Percentiles rank a stretch among this genome's conserved stretches.
phyloP scores from a whole-genome alignment of 2,888 invertebrate genomes.

The Parasteatoda lunata region DNA sequence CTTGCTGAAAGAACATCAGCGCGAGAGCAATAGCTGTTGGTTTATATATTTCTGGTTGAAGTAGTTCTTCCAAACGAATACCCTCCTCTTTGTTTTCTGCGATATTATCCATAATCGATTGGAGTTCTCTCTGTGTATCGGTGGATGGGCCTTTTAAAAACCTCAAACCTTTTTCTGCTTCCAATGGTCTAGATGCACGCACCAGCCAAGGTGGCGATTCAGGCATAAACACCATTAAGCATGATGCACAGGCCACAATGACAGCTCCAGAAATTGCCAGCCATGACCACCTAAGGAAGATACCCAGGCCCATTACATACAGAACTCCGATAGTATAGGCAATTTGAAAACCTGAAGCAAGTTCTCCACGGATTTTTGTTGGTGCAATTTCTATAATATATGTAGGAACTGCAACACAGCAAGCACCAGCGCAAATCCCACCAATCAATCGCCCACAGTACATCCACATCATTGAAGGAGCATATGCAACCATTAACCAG shows the following conservation, averaged over 20 bases:
- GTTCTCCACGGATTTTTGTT: slow-evolving; percentile 55
- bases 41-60: slow-evolving; percentile 71
- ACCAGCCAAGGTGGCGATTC: slow-evolving; percentile 69
- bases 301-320: slow-evolving; percentile 51
- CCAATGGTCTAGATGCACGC: slow-evolving; percentile 20
- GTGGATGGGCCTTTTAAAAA: slow-evolving; percentile 71
- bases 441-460: slow-evolving; percentile 56
- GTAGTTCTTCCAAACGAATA: slow-evolving; percentile 71
- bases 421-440: slow-evolving; percentile 63
- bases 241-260: slow-evolving; percentile 13
- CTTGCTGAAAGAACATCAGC: slow-evolving; percentile 75
- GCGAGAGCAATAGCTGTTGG: slow-evolving; percentile 73
- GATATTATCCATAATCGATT: slow-evolving; percentile 29
- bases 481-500: slow-evolving; percentile 72
- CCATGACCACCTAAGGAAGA: slow-evolving; percentile 60
- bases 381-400: slow-evolving; percentile 69
- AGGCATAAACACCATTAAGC: slow-evolving; percentile 63
- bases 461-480: slow-evolving; percentile 25
- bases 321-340: slow-evolving; percentile 66
- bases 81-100: neutral
- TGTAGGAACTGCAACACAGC: slow-evolving; percentile 65
- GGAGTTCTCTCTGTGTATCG: slow-evolving; percentile 61
- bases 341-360: slow-evolving; percentile 67
- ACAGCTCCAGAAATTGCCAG: slow-evolving; percentile 56
- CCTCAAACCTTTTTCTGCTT: slow-evolving; percentile 71